Evolutionary conservation across 2,113 vertebrate genomes (phyloP).

Genomic region (Cranoglanis bouderius): DNA sequence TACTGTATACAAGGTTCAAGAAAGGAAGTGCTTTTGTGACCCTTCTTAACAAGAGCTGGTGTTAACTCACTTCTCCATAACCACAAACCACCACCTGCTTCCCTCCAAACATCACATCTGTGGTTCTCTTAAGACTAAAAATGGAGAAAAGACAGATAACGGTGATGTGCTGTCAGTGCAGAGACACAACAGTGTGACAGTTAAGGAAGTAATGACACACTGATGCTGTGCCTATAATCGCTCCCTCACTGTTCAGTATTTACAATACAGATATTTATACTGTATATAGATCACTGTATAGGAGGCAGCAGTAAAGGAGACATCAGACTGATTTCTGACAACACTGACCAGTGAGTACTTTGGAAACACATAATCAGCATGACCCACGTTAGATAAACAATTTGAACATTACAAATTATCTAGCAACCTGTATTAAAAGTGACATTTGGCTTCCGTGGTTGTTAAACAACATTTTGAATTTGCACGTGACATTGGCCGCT

Average conservation of each 20-base stretch:
- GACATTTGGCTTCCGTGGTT: neutral
- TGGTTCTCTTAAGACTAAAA: slow-evolving; percentile 93
- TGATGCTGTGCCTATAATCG: neutral
- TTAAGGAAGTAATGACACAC: slow-evolving; percentile 50
- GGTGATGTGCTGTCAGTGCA: neutral
- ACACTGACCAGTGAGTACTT: neutral
- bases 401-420: neutral
- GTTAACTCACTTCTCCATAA: slow-evolving; percentile 91
- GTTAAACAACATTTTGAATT: neutral
- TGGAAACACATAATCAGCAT: neutral
- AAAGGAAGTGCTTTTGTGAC: neutral
- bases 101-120: slow-evolving; percentile 99
- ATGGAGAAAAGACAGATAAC: slow-evolving; percentile 36
- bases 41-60: slow-evolving; percentile 25
- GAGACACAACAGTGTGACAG: neutral
- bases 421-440: neutral
- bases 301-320: neutral
- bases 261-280: neutral
- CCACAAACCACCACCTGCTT: slow-evolving; percentile 98
- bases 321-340: neutral
- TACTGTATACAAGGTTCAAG: neutral
- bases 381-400: neutral
- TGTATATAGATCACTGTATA: neutral
- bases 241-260: neutral
- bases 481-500: neutral